These are phyloP conservation scores for Dasyprocta punctata DNA, from an alignment of 2,113 vertebrate genomes.

Conservation along the genomic window DNA sequence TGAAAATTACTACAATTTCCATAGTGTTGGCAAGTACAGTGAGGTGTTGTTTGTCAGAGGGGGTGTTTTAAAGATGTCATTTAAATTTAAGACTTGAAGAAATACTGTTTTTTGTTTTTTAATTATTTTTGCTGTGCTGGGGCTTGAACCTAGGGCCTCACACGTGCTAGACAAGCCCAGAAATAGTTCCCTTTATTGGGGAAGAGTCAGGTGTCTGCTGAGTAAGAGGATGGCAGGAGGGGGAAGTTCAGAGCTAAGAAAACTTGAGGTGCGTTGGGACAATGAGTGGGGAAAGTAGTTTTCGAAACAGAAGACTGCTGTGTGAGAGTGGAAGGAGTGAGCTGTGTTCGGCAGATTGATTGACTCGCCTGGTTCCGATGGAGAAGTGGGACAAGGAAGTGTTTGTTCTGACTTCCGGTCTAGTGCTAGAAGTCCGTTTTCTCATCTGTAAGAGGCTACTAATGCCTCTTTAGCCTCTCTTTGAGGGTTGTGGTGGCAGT, in stretches of 20 bases:
- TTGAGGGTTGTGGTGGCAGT: not conserved
- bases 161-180: not conserved
- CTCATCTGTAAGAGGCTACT: not conserved
- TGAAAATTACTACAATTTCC: not conserved
- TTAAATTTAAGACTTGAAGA: conserved; percentile 48
- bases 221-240: not conserved
- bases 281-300: not conserved
- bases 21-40: not conserved
- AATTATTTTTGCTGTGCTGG: not conserved
- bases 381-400: not conserved
- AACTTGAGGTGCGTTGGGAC: not conserved
- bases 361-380: not conserved
- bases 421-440: not conserved
- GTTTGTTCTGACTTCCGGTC: conserved; percentile 26
- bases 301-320: not conserved
- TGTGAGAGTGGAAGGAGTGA: not conserved
- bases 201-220: not conserved
- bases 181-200: not conserved
- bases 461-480: not conserved
- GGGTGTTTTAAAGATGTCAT: not conserved
- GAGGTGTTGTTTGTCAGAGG: not conserved
- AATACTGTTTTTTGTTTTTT: not conserved
- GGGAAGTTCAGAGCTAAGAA: conserved; percentile 33
- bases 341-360: not conserved
- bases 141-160: not conserved